Evolutionary conservation across 2,888 invertebrate genomes (phyloP).

Genomic region (Synanthedon vespiformis): DNA sequence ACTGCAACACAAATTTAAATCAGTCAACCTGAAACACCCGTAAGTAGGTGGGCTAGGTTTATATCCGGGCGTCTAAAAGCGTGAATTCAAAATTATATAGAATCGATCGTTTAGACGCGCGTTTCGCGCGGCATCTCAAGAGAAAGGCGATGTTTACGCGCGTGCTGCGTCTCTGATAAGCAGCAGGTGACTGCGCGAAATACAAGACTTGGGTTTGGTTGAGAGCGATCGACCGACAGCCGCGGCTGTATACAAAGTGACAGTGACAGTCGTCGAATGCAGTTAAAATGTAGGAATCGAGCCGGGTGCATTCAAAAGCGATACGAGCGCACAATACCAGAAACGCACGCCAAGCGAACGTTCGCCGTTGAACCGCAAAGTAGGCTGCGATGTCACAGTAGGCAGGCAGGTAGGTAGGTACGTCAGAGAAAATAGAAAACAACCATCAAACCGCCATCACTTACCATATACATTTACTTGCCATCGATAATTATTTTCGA

Average conservation of each 20-base stretch:
- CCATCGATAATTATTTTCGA: conserved; percentile 36
- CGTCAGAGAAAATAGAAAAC: conserved; percentile 55
- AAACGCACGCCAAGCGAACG: not conserved
- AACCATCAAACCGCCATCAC: conserved; percentile 37
- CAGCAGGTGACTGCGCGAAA: conserved; percentile 48
- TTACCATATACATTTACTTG: conserved; percentile 30
- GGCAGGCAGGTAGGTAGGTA: conserved; percentile 2
- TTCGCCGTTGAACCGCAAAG: conserved; percentile 24
- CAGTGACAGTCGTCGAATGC: conserved; percentile 3
- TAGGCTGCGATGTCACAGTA: conserved; percentile 47
- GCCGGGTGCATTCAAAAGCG: not conserved
- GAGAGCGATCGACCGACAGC: conserved; percentile 1
- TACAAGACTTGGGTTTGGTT: not conserved
- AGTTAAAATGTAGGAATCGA: not conserved
- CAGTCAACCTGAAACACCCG: not conserved
- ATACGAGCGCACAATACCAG: not conserved
- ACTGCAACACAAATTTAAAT: not conserved
- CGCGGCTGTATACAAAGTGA: not conserved
- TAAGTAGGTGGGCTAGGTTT: not conserved
- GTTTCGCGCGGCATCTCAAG: conserved; percentile 17
- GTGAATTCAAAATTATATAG: conserved; percentile 10
- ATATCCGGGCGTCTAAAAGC: not conserved
- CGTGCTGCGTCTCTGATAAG: conserved; percentile 26
- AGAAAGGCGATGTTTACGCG: conserved; percentile 9
- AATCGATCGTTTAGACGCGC: conserved; percentile 28